These are phyloP conservation scores for Coleophora flavipennella DNA, from an alignment of 2,888 invertebrate species.

Conservation along the genomic window DNA sequence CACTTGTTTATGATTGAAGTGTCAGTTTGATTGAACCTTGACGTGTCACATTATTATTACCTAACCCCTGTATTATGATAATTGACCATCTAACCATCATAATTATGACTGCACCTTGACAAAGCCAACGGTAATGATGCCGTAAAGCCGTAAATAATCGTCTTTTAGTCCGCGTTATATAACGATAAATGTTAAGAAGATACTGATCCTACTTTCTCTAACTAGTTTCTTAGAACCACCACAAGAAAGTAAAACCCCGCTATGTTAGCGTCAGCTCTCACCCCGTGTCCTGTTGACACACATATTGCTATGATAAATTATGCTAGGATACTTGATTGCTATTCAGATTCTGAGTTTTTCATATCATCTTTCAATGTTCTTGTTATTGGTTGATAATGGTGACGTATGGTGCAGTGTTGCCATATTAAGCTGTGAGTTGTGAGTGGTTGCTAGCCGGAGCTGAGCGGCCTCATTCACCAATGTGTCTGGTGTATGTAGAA, in stretches of 20 bases:
- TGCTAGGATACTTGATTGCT: conserved; percentile 42
- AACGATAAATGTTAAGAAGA: conserved; percentile 54
- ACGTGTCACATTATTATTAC: neutral
- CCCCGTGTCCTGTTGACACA: conserved; percentile 69
- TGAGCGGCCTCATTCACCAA: conserved; percentile 15
- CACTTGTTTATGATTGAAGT: conserved; percentile 31
- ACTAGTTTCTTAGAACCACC: conserved; percentile 67
- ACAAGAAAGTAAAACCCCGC: conserved; percentile 71
- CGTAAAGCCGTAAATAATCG: conserved; percentile 3
- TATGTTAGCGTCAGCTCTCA: conserved; percentile 58
- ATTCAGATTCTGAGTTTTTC: conserved; percentile 5
- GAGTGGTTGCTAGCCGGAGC: conserved; percentile 13
- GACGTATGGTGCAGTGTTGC: neutral
- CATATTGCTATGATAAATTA: conserved; percentile 58
- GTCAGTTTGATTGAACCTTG: conserved; percentile 10
- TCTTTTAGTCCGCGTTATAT: conserved; percentile 39
- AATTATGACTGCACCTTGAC: neutral
- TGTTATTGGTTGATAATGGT: neutral
- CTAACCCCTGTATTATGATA: neutral
- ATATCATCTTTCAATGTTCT: neutral
- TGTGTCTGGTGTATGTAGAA: conserved; percentile 44
- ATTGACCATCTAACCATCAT: neutral
- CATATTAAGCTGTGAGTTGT: conserved; percentile 1
- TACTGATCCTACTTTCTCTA: conserved; percentile 69
- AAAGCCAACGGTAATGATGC: no score